phyloP scores from a whole-genome alignment of 1,140 invertebrate genomes.

The Drosophila lacertosa region DNA sequence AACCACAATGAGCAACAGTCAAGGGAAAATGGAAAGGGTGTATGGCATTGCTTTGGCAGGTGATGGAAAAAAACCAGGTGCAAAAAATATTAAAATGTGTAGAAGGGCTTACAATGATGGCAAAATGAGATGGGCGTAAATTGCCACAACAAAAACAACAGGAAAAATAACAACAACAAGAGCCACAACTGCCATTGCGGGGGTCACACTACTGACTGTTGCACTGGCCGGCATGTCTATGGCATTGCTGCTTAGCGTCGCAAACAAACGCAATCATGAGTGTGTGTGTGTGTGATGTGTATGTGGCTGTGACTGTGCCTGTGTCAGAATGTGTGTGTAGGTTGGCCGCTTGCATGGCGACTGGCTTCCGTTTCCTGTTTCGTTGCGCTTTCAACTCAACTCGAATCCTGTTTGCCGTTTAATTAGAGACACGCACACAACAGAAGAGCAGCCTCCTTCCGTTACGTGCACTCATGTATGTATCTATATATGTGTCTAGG shows the following conservation, averaged over 20 bases:
- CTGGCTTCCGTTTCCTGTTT: conserved; percentile 82
- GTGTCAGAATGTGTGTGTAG: conserved; percentile 15
- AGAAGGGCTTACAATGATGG: conserved; percentile 50
- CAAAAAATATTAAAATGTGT: conserved; percentile 52
- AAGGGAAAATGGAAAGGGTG: conserved; percentile 12
- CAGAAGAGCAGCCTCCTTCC: conserved; percentile 51
- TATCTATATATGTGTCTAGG: conserved; percentile 22
- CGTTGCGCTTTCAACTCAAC: conserved; percentile 79
- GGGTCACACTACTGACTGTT: conserved; percentile 51
- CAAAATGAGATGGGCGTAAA: conserved; percentile 66
- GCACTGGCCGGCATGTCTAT: conserved; percentile 47
- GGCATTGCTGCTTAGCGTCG: conserved; percentile 52
- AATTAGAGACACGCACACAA: conserved; percentile 79
- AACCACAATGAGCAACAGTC: conserved; percentile 24
- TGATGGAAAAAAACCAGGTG: conserved; percentile 12
- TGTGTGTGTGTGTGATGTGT: conserved; percentile 3
- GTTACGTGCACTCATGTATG: conserved; percentile 42
- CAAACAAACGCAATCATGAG: conserved; percentile 70
- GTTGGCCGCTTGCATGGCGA: conserved; percentile 60
- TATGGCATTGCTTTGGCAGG: conserved; percentile 30
- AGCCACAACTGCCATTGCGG: conserved; percentile 15
- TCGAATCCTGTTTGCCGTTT: conserved; percentile 82
- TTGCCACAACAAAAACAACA: conserved; percentile 32
- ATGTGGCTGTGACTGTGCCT: conserved; percentile 14
- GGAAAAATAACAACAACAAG: neutral